Percentiles rank a stretch among this genome's conserved stretches.
These are phyloP conservation scores for Drosophila virilis DNA, from an alignment of 1,140 invertebrate species.

Conservation along the genomic window DNA sequence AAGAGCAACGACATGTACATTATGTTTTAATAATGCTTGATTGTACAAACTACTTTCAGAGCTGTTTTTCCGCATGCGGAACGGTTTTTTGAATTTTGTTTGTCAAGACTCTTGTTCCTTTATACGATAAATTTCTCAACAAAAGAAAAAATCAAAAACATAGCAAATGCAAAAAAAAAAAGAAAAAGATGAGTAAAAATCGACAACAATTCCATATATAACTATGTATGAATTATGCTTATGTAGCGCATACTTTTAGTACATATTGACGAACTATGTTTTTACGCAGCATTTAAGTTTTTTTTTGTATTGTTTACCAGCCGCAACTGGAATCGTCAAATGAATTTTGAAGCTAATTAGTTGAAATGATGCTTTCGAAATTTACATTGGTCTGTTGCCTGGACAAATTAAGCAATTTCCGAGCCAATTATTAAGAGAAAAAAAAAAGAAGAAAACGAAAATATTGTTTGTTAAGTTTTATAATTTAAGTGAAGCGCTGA, in stretches of 20 bases:
- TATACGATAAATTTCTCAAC: conserved; percentile 73
- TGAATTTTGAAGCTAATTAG: neutral
- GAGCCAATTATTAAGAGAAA: conserved; percentile 68
- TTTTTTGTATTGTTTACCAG: conserved; percentile 61
- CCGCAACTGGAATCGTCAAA: conserved; percentile 16
- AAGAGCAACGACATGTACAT: conserved; percentile 70
- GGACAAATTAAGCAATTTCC: conserved; percentile 68
- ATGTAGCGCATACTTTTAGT: neutral
- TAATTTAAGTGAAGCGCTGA: conserved; percentile 58
- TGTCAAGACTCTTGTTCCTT: conserved; percentile 78
- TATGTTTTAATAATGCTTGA: conserved; percentile 82
- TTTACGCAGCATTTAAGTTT: conserved; percentile 70
- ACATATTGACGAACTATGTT: conserved; percentile 50
- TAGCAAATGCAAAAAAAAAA: conserved; percentile 15
- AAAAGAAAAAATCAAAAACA: conserved; percentile 25
- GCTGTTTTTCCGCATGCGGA: conserved; percentile 26
- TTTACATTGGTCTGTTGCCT: conserved; percentile 40
- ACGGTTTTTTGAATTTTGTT: conserved; percentile 53
- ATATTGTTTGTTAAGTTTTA: conserved; percentile 80
- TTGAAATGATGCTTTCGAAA: neutral
- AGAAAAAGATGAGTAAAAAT: conserved; percentile 28
- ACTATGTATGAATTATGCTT: conserved; percentile 39
- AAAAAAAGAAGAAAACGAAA: conserved; percentile 14
- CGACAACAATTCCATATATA: conserved; percentile 70
- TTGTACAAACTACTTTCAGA: conserved; percentile 57